Evolutionary conservation across 2,113 vertebrate genomes (phyloP), one percentile per base, ranked within the genome.

Genomic region (Coreoperca whiteheadi): DNA sequence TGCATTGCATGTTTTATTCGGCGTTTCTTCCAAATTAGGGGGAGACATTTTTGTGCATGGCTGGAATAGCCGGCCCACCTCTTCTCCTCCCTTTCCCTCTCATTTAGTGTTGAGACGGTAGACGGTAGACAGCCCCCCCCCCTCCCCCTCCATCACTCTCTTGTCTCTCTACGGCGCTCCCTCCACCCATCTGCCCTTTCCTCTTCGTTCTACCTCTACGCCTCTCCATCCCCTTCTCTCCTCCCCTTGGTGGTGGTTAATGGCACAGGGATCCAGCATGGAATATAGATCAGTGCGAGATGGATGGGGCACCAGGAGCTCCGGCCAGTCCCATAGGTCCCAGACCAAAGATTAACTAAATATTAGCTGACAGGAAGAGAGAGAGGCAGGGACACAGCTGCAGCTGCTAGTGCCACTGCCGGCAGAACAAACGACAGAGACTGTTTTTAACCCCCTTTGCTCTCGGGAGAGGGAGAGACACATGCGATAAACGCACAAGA

Each of bases 281-380:
- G 93, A 95, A 96, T 95, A 95, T 95, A 95, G 95, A 96, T 95
- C 94, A 96, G 94, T 81, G 78, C 1, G 91, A 95, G 95, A 96
- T 95, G 94, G 94, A 96, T 95, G 94, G 90, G 93, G 94, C 94
- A 93, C 92, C 91, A 88, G 92, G 89, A 92, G 93, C 94, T 93
- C 88, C 76, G 92, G 92, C 93, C 95, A 93, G 91, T 95, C 94
- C 94, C 94, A 84, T 90, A 95, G 94, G 93, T 93, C 94, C 94
- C 95, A 95, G 94, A 95, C 94, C 89, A 95, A 94, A 96, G 94
- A 96, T 96, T 95, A 95, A 95, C 94, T 95, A 96, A 96, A 96
- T 96, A 96, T 96, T 95, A 96, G 95, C 94, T 95, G 95, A 95
- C 90, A 95, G 93, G 90, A 91, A 91, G 82, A 90, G 89, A 93